Evolutionary conservation across 2,888 invertebrate genomes (phyloP).

Genomic region (Drosophila trichaetosa): DNA sequence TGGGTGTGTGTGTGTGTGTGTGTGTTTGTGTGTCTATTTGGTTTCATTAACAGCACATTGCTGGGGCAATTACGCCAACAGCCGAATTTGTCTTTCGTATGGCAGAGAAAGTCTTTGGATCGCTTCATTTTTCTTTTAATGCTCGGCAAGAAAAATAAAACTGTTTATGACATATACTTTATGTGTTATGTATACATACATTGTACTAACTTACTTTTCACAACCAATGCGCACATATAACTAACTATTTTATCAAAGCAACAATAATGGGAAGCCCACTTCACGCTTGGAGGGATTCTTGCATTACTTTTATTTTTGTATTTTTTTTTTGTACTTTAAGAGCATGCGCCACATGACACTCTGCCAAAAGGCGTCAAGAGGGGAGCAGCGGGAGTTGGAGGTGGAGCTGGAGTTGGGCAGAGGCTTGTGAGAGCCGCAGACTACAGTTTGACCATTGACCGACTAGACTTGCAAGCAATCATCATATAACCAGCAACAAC

Average conservation of each 20-base stretch:
- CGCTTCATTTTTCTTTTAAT: constrained; percentile 65
- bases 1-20: constrained; percentile 6
- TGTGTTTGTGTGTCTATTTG: constrained; percentile 44
- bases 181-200: constrained; percentile 8
- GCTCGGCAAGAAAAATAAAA: constrained; percentile 51
- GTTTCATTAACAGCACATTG: constrained; percentile 77
- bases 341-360: constrained; percentile 79
- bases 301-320: constrained; percentile 6
- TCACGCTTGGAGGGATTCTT: constrained; percentile 64
- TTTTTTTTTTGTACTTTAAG: constrained; percentile 30
- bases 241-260: constrained; percentile 50
- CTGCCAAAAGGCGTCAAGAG: constrained; percentile 27
- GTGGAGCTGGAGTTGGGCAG: constrained; percentile 6
- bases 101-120: constrained; percentile 71
- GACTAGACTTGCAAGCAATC: constrained; percentile 58
- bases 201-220: constrained; percentile 43
- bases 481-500: constrained; percentile 19
- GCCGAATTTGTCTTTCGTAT: constrained; percentile 76
- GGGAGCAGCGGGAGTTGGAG: neutral
- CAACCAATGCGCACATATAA: constrained; percentile 43
- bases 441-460: constrained; percentile 73
- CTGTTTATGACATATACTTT: constrained; percentile 57
- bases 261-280: constrained; percentile 67
- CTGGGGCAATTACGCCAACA: constrained; percentile 73
- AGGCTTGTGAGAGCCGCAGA: constrained; percentile 22